Evolutionary conservation across 35 echinoderm and acorn worm species (phyloP).

Genomic region (Apostichopus japonicus): DNA sequence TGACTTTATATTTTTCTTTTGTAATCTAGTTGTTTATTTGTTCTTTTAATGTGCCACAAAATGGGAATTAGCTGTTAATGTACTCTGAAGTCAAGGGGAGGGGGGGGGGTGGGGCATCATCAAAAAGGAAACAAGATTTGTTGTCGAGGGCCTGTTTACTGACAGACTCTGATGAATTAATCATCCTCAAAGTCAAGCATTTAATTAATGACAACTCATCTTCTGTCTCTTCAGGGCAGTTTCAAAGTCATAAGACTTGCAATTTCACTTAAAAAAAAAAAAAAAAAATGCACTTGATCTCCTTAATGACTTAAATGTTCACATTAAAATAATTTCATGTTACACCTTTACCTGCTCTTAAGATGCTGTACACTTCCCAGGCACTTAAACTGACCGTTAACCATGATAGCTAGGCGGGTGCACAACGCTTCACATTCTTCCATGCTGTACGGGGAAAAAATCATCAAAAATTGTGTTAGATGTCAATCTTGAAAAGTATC

Average conservation of each 20-base stretch:
- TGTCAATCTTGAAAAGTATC: no score
- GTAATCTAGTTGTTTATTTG: background rate
- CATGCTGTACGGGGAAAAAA: conserved; percentile 70
- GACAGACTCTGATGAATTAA: no score
- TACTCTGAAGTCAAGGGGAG: no score
- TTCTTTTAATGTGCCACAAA: background rate
- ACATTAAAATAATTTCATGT: background rate
- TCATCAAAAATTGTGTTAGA: background rate
- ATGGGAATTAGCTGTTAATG: background rate
- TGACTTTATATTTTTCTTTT: background rate
- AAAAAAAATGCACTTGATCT: background rate
- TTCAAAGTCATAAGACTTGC: background rate
- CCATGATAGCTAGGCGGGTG: conserved; percentile 97
- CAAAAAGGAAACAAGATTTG: no score
- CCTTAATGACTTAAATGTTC: background rate
- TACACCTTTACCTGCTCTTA: conserved; percentile 77
- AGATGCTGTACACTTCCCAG: conserved; percentile 97
- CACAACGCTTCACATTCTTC: conserved; percentile 99
- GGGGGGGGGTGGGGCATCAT: no score
- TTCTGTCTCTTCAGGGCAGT: background rate
- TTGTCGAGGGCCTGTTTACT: no score
- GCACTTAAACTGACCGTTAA: conserved; percentile 97
- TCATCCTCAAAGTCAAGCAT: no score
- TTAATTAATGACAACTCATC: no score
- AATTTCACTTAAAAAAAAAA: no score